Evolutionary conservation across 2,888 invertebrate species (phyloP).

Genomic region (Anarsia innoxiella): DNA sequence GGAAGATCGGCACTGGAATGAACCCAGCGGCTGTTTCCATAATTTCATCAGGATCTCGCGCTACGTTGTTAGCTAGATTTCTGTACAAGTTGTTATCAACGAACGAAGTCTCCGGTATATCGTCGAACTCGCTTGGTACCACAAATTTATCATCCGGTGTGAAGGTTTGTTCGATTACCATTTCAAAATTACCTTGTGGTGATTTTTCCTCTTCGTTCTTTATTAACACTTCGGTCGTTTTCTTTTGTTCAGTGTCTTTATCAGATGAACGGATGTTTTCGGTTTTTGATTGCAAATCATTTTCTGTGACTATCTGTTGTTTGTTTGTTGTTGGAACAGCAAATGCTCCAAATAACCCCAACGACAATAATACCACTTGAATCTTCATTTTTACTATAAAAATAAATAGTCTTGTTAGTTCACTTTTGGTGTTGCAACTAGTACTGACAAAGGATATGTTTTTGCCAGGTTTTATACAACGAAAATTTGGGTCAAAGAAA

Average conservation of each 20-base stretch:
- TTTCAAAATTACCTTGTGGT: constrained; percentile 31
- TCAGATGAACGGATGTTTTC: no score
- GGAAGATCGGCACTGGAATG: constrained; percentile 44
- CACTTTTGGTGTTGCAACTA: neutral
- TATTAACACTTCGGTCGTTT: constrained; percentile 18
- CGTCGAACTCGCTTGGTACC: constrained; percentile 16
- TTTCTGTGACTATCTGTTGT: no score
- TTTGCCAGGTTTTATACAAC: constrained; percentile 38
- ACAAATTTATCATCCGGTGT: constrained; percentile 16
- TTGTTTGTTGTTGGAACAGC: constrained; percentile 39
- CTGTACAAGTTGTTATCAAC: constrained; percentile 25
- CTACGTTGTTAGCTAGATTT: constrained; percentile 31
- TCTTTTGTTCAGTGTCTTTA: constrained; percentile 37
- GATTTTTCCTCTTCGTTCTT: constrained; percentile 15
- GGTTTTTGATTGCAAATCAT: constrained; percentile 31
- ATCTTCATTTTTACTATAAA: constrained; percentile 57
- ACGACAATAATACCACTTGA: constrained; percentile 27
- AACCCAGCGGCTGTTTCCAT: constrained; percentile 62
- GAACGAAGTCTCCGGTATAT: constrained; percentile 19
- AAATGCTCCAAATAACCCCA: constrained; percentile 35
- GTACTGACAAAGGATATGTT: neutral
- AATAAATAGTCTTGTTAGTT: no score
- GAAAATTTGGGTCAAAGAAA: constrained; percentile 55
- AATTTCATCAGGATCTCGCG: constrained; percentile 46
- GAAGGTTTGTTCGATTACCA: constrained; percentile 40